Conservation (phyloP, 2,888 invertebrate genomes). For the Sarcophaga rosellei region DNA sequence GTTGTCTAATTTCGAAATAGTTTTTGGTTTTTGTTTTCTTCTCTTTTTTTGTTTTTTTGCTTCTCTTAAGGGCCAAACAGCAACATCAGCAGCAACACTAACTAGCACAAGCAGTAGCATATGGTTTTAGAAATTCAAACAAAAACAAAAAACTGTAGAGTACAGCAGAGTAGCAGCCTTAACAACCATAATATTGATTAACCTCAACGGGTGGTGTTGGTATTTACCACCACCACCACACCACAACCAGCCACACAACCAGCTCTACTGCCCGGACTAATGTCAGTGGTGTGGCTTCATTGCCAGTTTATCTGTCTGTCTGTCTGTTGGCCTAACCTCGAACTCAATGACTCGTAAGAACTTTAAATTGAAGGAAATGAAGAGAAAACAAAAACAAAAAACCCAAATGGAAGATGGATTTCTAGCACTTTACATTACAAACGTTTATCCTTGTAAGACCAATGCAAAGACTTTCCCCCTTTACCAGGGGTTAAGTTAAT, state of each 20-base stretch:
- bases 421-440: neutral
- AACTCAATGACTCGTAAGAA: slow-evolving; percentile 21
- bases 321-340: neutral
- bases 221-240: no score
- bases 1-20: slow-evolving; percentile 28
- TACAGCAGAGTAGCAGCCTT: neutral
- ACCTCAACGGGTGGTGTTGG: slow-evolving; percentile 61
- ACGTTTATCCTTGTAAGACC: slow-evolving; percentile 16
- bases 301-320: neutral
- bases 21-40: neutral
- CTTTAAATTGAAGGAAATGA: slow-evolving; percentile 14
- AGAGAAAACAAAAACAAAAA: neutral
- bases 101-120: slow-evolving; percentile 1
- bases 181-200: slow-evolving; percentile 66
- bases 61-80: neutral
- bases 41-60: neutral
- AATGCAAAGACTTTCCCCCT: no score
- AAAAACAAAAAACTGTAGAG: neutral
- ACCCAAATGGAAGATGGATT: slow-evolving; percentile 34
- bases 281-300: slow-evolving; percentile 4
- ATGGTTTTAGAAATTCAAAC: slow-evolving; percentile 16
- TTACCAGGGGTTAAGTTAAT: slow-evolving; percentile 28
- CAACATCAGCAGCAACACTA: no score
- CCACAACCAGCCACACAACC: neutral
- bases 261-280: neutral